Evolutionary conservation across 2,797 vertebrate species (phyloP).

Genomic region (Galagoides demidoff): DNA sequence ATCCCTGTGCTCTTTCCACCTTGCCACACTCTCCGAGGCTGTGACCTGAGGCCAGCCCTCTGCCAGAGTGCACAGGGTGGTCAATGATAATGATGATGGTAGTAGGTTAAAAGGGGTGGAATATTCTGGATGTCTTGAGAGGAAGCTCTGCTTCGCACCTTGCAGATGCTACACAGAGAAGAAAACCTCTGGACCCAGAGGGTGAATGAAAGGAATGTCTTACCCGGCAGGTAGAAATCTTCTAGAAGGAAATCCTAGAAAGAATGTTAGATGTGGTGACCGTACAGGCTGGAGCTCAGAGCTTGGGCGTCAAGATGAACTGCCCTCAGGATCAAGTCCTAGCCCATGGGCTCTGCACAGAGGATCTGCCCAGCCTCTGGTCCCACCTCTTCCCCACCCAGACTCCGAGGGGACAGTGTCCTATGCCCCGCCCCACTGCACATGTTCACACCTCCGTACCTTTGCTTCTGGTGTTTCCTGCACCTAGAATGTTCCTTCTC

Average conservation of each 20-base stretch:
- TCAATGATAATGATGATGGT: too few species aligned
- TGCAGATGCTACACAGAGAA: neutral
- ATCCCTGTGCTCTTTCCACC: too few species aligned
- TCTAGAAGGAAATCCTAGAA: neutral
- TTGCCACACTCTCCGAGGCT: neutral
- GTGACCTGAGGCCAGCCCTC: neutral
- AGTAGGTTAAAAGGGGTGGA: neutral
- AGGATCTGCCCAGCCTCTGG: neutral
- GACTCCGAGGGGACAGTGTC: rapidly evolving
- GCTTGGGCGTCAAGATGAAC: neutral
- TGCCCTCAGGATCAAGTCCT: neutral
- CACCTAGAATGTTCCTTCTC: neutral
- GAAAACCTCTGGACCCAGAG: neutral
- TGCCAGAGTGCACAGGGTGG: neutral
- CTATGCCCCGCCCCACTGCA: rapidly evolving
- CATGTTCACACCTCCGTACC: rapidly evolving
- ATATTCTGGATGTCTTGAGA: neutral
- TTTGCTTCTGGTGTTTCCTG: neutral
- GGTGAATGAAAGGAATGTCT: neutral
- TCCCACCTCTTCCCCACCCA: rapidly evolving
- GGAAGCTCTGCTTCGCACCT: neutral
- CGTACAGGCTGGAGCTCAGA: neutral
- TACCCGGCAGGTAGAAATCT: neutral
- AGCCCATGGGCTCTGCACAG: neutral
- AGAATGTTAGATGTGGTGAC: neutral